Base-by-base conservation (phyloP, 2,797 vertebrate species). In the Lepus oiostolus region DNA sequence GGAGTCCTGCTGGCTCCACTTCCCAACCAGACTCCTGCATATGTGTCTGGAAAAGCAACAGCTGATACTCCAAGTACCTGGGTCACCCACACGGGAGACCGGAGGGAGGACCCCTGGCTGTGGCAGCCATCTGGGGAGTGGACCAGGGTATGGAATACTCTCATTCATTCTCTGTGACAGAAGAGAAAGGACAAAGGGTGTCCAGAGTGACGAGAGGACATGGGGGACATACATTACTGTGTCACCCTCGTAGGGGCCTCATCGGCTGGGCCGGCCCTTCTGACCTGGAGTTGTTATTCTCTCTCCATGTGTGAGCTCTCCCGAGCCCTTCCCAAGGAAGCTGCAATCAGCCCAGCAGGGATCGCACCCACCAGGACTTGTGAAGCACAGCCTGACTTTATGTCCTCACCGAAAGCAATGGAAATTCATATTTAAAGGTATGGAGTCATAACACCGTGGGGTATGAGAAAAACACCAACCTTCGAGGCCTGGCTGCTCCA, bases 401-500 rank as follows among this genome's bases (percentile, higher is more conserved):
- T 75, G 80, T 95, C 93, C 81, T 95, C 81, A 7, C 30, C 54
- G 19, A 87, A 95, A 72, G 91, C 14, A 9, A 79, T 42, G 60
- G 84, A 93, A 87, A 95, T 95, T 94, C 91, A 94, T 97, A 95
- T 97, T 96, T 96, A 97, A 96, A 96, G 93, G 89, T 65, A 93
- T 85, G 26, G 68, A 84, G 72, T 79, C 86, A 88, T 95, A 96
- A 95, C 95, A 72, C 94, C 7, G 86, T 76, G 71, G 92, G 96
- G 35, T 70, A 32, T 50, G 81, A 95, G 74, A 50, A 30, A 88
- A 90, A 62, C 83, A 82, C 4, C 84, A 85, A 38, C 58, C 72
- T 38, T 7, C 16, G 42, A 82, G 90, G 60, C 93, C 94, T 62
- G 63, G 60, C 60, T 38, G 85, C 62, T 11, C 1, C 67, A 35